Evolutionary conservation across 2,797 vertebrate genomes (phyloP), one percentile per base, ranked within the genome.

Genomic region (Bucorvus abyssinicus): DNA sequence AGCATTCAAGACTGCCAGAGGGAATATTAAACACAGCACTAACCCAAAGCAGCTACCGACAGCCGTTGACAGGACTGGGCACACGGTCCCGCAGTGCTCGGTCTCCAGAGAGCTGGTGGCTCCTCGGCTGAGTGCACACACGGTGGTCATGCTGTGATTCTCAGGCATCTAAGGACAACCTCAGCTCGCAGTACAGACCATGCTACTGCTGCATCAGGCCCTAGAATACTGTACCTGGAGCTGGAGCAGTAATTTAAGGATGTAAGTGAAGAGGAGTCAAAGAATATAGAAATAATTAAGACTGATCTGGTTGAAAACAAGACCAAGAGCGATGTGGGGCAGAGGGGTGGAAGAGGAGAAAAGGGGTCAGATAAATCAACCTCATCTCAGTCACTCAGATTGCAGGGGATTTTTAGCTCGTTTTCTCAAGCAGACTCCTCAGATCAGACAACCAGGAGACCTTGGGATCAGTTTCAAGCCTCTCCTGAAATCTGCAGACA

Each of bases 241-340:
- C 18, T 44, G 36, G 21, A 64, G 60, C 47, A 14, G 21, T 40
- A 38, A 57, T 23, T 70, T 47, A 29, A 57, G 44, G 20, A 9
- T 19, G 3, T 9, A 56, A 83, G 17, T 42, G 9, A 50, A 67
- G 29, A 67, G 29, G 38, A 40, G 38, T 40, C 38, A 40, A 40
- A 40, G 38, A 40, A 40, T 40, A 40, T 40, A 40, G 38, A 40
- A 40, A 40, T 40, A 40, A 40, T 40, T 40, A 40, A 40, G 38
- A 40, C 8, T 12, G 0, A 7, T 20, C 12, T 56, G 60, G 32
- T 50, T 30, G 56, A 60, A 60, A 7, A 16, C 36, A 44, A n/a
- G 0, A 1, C 15, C 57, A 38, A 40, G 20, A 70, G 27, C 9
- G 10, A 59, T 0, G 5, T 16, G 24, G 63, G n/a, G 32, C 3